Conservation (phyloP, 1,140 invertebrate species). For the Temnothorax longispinosus region DNA sequence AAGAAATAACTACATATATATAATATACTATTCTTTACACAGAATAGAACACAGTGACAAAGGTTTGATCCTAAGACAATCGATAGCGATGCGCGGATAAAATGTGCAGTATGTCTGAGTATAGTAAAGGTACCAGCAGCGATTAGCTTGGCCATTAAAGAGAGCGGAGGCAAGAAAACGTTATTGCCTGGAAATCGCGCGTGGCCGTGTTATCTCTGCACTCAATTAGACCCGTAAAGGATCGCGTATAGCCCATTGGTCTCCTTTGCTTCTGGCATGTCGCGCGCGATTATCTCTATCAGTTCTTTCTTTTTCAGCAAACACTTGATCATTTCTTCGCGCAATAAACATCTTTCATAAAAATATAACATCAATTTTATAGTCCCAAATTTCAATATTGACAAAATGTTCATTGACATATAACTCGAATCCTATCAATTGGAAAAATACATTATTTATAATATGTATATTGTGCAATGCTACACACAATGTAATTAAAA, state of each 20-base stretch:
- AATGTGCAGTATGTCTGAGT: conserved; percentile 51
- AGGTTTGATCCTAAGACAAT: conserved; percentile 30
- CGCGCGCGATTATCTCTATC: conserved; percentile 38
- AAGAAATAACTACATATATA: too few species aligned
- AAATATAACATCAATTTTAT: neutral
- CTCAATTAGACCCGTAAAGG: conserved; percentile 82
- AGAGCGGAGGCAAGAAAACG: conserved; percentile 74
- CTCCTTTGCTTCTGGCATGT: conserved; percentile 60
- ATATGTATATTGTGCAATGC: neutral
- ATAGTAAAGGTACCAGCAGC: conserved; percentile 78
- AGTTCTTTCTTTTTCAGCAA: conserved; percentile 15
- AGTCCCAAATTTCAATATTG: neutral
- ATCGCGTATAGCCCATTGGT: conserved; percentile 79
- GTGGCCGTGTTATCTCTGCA: conserved; percentile 78
- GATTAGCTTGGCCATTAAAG: conserved; percentile 81
- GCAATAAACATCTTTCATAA: neutral
- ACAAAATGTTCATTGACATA: neutral
- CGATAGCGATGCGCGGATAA: conserved; percentile 6
- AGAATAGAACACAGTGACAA: conserved; percentile 28
- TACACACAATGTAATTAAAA: too few species aligned
- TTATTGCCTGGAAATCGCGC: conserved; percentile 78
- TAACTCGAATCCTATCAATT: neutral
- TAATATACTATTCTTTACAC: neutral
- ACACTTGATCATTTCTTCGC: neutral
- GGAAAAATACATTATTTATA: neutral